Base-by-base conservation (phyloP, 1,140 invertebrate genomes). In the Brachionus manjavacas region DNA sequence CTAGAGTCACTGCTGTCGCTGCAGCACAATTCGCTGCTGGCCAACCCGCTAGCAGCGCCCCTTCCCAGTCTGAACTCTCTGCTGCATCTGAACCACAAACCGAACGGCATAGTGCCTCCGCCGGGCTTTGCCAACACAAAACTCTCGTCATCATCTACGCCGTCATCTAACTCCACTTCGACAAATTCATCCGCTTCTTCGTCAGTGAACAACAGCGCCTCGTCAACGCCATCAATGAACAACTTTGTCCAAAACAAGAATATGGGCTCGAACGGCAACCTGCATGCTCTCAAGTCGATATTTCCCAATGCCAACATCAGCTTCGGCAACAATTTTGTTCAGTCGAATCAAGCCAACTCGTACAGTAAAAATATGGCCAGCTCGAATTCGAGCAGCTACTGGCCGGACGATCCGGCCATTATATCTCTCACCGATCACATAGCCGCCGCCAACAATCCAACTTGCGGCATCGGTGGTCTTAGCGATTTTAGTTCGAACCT, bases 391-490 rank as follows among this genome's bases (percentile, higher is more conserved):
- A 43, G 25, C 39, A 60, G 31, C 35, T 64, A 64, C 31, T 81
- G 79, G 79, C 79, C 79, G 16, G 79, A 81, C 31, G 79, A 81
- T 81, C 79, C 79, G n/a, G 79, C 79, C 16, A 81, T 81, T 9
- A 81, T 81, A 14, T 81, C 79, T 9, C 41, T 81, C 3, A 60
- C 23, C 1, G 79, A 81, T 68, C 79, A 25, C 12, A 60, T 81
- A 3, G 64, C n/a, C 25, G 25, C 41, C 9, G 28, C 60, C 20
- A 76, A 76, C 49, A 35, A 16, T 4, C 6, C 20, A n/a, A n/a
- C 2, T 14, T 9, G 7, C n/a, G 43, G 72, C 14, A 76, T 76
- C 28, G 41, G 72, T 4, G 16, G 41, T 16, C 25, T 76, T 0
- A 76, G 72, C 31, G 72, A 76, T 14, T 76, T 76, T 76, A 46